phyloP scores from a whole-genome alignment of 35 echinoderm and acorn worm species.

The Ophioderma brevispina region DNA sequence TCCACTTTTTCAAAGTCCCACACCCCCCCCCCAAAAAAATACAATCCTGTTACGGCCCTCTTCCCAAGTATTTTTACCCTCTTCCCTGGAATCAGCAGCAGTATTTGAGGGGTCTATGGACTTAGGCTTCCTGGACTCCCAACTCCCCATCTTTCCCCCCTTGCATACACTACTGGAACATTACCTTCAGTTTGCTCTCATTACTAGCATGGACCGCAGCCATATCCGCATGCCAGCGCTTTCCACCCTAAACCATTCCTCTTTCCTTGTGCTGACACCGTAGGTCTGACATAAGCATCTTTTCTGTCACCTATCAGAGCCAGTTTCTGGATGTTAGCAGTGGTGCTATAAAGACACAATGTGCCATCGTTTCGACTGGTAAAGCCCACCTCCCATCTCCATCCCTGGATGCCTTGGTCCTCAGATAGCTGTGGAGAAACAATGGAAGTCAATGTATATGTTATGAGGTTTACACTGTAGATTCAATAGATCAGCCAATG shows the following conservation, averaged over 20 bases:
- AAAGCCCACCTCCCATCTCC: conserved; percentile 94
- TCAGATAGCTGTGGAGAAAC: conserved; percentile 51
- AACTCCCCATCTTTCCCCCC: background rate
- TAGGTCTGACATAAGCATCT: conserved; percentile 28
- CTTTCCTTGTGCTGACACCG: background rate
- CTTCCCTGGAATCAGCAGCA: background rate
- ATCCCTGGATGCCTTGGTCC: conserved; percentile 67
- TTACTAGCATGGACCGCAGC: conserved; percentile 40
- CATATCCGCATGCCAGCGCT: conserved; percentile 90
- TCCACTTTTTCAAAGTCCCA: too few relatives aligned
- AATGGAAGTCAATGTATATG: too few relatives aligned
- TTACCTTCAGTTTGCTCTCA: background rate
- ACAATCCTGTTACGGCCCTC: too few relatives aligned
- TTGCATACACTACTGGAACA: background rate
- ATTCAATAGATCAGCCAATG: too few relatives aligned
- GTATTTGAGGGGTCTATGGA: too few relatives aligned
- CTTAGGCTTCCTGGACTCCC: background rate
- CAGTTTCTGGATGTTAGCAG: conserved; percentile 78
- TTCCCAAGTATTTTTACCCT: too few relatives aligned
- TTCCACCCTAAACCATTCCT: conserved; percentile 19
- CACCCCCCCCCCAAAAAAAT: too few relatives aligned
- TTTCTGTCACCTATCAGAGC: conserved; percentile 75
- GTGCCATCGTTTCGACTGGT: conserved; percentile 73
- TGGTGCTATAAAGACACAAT: conserved; percentile 92
- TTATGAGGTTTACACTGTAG: too few relatives aligned